Conservation (phyloP, 92 coral and sea anemone genomes). For the Galaxea fascicularis region DNA sequence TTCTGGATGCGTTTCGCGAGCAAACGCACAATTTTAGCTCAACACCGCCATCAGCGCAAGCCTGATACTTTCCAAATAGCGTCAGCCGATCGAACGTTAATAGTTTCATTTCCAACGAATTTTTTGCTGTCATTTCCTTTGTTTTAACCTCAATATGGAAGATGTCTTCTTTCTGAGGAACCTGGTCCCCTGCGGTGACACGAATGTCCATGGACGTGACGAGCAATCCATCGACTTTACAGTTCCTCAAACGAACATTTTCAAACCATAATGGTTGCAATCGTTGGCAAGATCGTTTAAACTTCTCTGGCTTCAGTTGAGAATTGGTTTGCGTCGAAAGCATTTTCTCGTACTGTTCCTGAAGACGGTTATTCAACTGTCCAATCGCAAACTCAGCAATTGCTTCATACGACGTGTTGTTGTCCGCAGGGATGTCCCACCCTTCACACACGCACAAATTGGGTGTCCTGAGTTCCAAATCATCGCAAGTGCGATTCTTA, state of each 20-base stretch:
- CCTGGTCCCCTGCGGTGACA: slow-evolving; percentile 78
- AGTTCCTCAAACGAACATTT: slow-evolving; percentile 72
- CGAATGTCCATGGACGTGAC: slow-evolving; percentile 68
- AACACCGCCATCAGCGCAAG: slow-evolving; percentile 70
- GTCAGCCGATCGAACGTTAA: slow-evolving; percentile 71
- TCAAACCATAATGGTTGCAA: slow-evolving; percentile 58
- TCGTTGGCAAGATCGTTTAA: slow-evolving; percentile 66
- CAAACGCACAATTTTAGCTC: slow-evolving; percentile 75
- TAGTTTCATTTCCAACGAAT: slow-evolving; percentile 63
- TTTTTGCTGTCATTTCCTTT: slow-evolving; percentile 26
- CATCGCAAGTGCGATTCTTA: slow-evolving; percentile 73
- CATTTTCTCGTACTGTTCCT: slow-evolving; percentile 22
- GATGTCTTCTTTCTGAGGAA: slow-evolving; percentile 69
- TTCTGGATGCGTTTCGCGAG: slow-evolving; percentile 13
- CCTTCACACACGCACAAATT: slow-evolving; percentile 88
- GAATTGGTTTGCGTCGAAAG: background rate
- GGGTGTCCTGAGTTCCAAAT: slow-evolving; percentile 77
- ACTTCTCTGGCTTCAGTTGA: background rate
- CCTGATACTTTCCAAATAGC: slow-evolving; percentile 68
- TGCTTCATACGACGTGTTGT: slow-evolving; percentile 57
- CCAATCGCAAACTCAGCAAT: slow-evolving; percentile 87
- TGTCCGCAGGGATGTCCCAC: slow-evolving; percentile 74
- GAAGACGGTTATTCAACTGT: slow-evolving; percentile 71
- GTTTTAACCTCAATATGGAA: slow-evolving; percentile 75
- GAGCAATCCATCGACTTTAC: slow-evolving; percentile 47